Base-by-base conservation (phyloP, 2,888 invertebrate species). In the Mythimna ferrago region DNA sequence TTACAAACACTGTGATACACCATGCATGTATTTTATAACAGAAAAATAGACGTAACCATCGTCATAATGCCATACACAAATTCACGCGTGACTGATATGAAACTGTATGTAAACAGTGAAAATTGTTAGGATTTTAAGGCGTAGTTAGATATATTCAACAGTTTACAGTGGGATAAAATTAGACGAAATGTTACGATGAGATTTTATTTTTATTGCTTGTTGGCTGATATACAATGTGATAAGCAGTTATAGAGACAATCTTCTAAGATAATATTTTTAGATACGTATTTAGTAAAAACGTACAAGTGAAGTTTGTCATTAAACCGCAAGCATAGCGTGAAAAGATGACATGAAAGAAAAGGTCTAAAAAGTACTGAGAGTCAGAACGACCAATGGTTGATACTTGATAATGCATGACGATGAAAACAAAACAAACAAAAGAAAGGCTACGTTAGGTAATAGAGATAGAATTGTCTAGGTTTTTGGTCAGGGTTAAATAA, bases 1-100 rank as follows among this genome's bases (percentile, higher is more conserved):
- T 56, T n/a, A 62, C 75, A 81, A 82, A 84, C 71, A 83, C 21
- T 35, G 66, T 72, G 67, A 72, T 64, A 63, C 51, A 56, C 26
- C 35, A 35, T 56, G 53, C 48, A 64, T 66, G 51, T 67, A 61
- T 74, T 80, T 70, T 54, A 72, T 66, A 82, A 70, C 64, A 82
- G 16, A 65, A 51, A 48, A 10, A 26, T 11, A 41, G 56, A 73
- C 69, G 56, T 70, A 67, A 57, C 32, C 19, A 21, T 61, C 69
- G 60, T 79, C 75, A 83, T 61, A 73, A 44, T n/a, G 60, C 56
- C 56, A 16, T 77, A 71, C 51, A 61, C 60, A 38, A 35, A 64
- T 57, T 48, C 66, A 71, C 57, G 61, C n/a, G 64, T 21, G 79
- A 54, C 58, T 51, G 38, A 61, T 51, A 66, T 60, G 35, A 63